A percentile compares a stretch with the other conserved stretches of the same genome.
These are phyloP conservation scores for Steinernema feltiae DNA, from an alignment of 1,140 invertebrate genomes.

Conservation along the genomic window DNA sequence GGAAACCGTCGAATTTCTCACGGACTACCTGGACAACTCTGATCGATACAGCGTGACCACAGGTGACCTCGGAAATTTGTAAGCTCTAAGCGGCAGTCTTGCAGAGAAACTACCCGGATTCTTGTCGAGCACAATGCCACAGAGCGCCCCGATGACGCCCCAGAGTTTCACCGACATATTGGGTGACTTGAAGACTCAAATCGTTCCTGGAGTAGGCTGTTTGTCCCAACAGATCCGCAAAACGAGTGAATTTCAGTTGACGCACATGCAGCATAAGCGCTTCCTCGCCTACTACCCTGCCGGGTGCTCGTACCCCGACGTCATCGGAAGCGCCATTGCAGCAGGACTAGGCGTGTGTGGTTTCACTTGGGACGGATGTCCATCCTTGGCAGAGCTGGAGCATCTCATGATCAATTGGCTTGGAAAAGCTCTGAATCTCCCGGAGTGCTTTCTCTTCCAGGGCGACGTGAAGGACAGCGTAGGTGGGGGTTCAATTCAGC, in stretches of 20 bases:
- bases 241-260: too few relatives aligned
- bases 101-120: background rate
- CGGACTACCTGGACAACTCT: background rate
- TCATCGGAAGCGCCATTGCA: conserved; percentile 76
- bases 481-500: conserved; percentile 64
- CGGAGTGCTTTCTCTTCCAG: conserved; percentile 72
- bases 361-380: conserved; percentile 88
- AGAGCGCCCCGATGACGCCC: background rate
- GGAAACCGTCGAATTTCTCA: background rate
- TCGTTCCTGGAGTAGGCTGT: background rate
- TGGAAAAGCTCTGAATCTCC: conserved; percentile 75
- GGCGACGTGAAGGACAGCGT: conserved; percentile 68
- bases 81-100: background rate
- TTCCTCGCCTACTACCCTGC: conserved; percentile 89
- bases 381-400: conserved; percentile 92
- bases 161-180: background rate
- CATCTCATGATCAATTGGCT: conserved; percentile 93
- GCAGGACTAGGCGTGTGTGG: conserved; percentile 75
- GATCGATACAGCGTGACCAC: background rate
- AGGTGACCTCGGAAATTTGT: background rate
- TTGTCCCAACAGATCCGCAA: too few relatives aligned
- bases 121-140: background rate
- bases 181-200: background rate
- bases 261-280: conserved; percentile 80
- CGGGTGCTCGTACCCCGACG: conserved; percentile 79